phyloP scores from a whole-genome alignment of 2,888 invertebrate species.

The Cordilura impudica region DNA sequence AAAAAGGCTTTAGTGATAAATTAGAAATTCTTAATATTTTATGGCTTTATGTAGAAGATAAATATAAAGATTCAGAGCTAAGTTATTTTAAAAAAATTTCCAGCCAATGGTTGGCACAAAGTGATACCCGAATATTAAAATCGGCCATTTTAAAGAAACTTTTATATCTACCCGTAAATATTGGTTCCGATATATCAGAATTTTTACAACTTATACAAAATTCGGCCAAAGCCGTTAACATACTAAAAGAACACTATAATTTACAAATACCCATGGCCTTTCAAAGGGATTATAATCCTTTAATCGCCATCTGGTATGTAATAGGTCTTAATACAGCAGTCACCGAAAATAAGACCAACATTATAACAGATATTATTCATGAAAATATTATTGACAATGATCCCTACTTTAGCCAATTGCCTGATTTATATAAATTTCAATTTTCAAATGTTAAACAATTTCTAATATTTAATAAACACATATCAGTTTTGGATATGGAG shows the following conservation, averaged over 20 bases:
- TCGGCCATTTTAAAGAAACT: not conserved
- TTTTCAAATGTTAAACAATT: not conserved
- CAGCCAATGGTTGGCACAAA: not conserved
- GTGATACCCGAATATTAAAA: not conserved
- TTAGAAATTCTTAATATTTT: not conserved
- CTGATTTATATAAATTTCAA: not conserved
- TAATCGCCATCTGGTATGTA: not conserved
- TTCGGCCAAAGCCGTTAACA: not conserved
- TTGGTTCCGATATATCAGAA: not conserved
- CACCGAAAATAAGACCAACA: not conserved
- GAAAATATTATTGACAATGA: not conserved
- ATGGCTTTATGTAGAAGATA: not conserved
- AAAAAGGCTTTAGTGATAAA: not conserved
- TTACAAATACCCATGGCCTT: not conserved
- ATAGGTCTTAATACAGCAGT: not conserved
- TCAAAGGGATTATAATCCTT: not conserved
- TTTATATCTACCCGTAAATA: not conserved
- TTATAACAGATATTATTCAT: not conserved
- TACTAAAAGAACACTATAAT: not conserved
- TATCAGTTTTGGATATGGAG: no score
- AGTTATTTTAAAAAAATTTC: no score
- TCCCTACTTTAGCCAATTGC: not conserved
- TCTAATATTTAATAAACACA: not conserved
- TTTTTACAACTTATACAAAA: not conserved
- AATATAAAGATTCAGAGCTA: not conserved